phyloP scores from a whole-genome alignment of 2,888 invertebrate genomes.

The Tenthredo amoena region DNA sequence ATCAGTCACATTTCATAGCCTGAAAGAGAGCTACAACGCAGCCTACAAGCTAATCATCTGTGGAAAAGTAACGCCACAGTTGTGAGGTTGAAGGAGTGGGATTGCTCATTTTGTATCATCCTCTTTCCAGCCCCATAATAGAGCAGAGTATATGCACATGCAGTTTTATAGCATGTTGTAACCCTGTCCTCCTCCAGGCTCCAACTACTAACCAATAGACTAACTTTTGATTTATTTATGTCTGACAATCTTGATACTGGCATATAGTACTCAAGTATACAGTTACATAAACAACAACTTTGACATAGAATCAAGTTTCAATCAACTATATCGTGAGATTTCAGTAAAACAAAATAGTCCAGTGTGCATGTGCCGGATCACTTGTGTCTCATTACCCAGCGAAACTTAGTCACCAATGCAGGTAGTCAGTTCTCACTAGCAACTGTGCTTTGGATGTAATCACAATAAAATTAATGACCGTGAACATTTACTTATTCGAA shows the following conservation, averaged over 20 bases:
- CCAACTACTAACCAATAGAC: background rate
- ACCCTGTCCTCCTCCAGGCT: background rate
- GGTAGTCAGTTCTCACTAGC: background rate
- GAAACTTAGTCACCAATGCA: background rate
- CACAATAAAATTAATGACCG: background rate
- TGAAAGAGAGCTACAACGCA: background rate
- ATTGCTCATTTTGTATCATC: background rate
- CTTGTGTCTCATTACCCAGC: background rate
- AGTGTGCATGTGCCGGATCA: background rate
- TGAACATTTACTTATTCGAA: background rate
- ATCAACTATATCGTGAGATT: background rate
- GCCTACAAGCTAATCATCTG: background rate
- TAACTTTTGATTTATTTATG: background rate
- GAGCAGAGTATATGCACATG: background rate
- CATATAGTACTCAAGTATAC: background rate
- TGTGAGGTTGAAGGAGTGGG: background rate
- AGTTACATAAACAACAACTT: conserved; percentile 8
- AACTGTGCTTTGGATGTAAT: background rate
- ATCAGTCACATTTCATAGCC: background rate
- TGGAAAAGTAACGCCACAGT: background rate
- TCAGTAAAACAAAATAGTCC: background rate
- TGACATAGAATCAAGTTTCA: background rate
- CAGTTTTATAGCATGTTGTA: background rate
- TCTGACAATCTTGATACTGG: background rate
- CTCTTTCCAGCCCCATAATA: background rate